A percentile compares a stretch with the other conserved stretches of the same genome.
These are phyloP conservation scores for Drosophila mulleri DNA, from an alignment of 2,888 invertebrate species.

Conservation along the genomic window DNA sequence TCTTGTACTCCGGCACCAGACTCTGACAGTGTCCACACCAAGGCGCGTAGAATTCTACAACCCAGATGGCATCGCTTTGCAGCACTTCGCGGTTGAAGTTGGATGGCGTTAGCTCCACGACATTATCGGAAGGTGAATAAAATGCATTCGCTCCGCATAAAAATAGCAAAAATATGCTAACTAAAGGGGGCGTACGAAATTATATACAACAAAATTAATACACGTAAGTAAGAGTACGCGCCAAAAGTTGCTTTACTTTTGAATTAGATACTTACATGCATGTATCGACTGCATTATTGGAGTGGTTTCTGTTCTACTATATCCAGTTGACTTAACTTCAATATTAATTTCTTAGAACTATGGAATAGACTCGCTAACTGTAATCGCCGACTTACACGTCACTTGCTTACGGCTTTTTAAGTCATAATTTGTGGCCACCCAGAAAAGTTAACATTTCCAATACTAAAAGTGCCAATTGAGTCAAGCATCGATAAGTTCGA, in stretches of 20 bases:
- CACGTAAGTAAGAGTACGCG: background rate
- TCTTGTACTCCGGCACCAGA: conserved; percentile 96
- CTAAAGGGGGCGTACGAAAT: conserved; percentile 28
- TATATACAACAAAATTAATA: background rate
- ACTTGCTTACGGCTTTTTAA: conserved; percentile 18
- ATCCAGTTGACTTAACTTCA: conserved; percentile 5
- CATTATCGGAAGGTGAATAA: conserved; percentile 90
- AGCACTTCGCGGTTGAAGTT: conserved; percentile 95
- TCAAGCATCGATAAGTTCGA: background rate
- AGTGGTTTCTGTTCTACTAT: background rate
- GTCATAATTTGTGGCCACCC: background rate
- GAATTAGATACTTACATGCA: conserved; percentile 36
- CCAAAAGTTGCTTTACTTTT: background rate
- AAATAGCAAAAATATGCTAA: conserved; percentile 58
- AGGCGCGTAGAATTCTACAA: conserved; percentile 94
- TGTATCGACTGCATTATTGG: conserved; percentile 34
- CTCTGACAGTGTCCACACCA: conserved; percentile 98
- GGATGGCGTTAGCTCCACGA: conserved; percentile 92
- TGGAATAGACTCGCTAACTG: conserved; percentile 13
- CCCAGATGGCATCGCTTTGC: conserved; percentile 94
- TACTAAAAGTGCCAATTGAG: background rate
- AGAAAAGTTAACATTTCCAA: background rate
- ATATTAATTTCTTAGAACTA: conserved; percentile 21
- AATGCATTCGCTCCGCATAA: conserved; percentile 82
- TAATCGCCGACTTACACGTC: conserved; percentile 58